These are phyloP conservation scores for Crotalus viridis DNA, from an alignment of 2,113 vertebrate species.

Conservation along the genomic window DNA sequence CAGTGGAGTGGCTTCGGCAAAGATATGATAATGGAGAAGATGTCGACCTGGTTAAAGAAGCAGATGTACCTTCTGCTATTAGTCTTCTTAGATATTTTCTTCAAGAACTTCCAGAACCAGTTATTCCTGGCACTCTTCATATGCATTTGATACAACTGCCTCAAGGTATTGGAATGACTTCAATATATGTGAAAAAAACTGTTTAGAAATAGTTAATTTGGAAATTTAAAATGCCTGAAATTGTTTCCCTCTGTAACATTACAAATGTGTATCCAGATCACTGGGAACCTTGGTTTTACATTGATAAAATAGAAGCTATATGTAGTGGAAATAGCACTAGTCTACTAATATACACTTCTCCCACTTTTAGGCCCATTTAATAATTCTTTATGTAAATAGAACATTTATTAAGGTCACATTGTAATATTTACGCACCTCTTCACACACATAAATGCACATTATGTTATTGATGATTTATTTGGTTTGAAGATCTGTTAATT, in stretches of 20 bases:
- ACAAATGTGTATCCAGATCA: background rate
- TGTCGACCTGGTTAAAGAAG: constrained; percentile 95
- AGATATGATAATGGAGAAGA: constrained; percentile 92
- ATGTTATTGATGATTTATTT: background rate
- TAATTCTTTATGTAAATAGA: background rate
- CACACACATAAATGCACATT: background rate
- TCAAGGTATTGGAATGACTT: constrained; percentile 78
- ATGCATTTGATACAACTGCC: constrained; percentile 89
- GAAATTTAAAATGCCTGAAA: background rate
- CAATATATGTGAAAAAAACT: background rate
- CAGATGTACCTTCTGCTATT: constrained; percentile 93
- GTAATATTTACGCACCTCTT: background rate
- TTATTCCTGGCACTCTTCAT: constrained; percentile 88
- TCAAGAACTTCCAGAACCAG: constrained; percentile 95
- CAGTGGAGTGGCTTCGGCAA: constrained; percentile 95
- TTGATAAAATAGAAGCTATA: background rate
- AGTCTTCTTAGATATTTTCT: constrained; percentile 96
- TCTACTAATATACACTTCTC: background rate
- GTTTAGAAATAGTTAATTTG: background rate
- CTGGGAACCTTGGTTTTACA: background rate
- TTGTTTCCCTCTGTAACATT: background rate
- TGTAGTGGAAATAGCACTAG: background rate
- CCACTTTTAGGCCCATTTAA: background rate
- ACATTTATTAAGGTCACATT: background rate
- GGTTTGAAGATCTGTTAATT: background rate